Evolutionary conservation across 2,113 vertebrate species (phyloP).

Genomic region (Rhinolophus ferrumequinum): DNA sequence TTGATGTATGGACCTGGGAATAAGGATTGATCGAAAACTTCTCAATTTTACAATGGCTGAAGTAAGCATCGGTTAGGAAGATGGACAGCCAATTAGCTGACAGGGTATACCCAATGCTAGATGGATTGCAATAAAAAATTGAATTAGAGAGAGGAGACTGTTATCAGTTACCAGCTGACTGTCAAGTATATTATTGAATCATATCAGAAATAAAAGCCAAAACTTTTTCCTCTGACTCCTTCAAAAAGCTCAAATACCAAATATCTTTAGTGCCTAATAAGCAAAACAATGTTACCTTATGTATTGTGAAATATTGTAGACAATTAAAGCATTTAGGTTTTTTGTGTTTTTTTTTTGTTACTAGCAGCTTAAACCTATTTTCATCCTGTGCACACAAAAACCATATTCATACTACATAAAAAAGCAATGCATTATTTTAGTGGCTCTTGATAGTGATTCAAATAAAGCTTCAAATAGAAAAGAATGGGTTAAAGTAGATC

Average conservation of each 20-base stretch:
- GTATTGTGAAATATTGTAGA: constrained; percentile 11
- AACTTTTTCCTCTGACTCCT: constrained; percentile 16
- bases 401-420: constrained; percentile 20
- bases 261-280: background rate
- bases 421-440: constrained; percentile 43
- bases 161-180: constrained; percentile 12
- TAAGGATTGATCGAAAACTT: constrained; percentile 42
- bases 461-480: constrained; percentile 46
- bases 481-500: background rate
- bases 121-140: background rate
- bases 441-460: constrained; percentile 30
- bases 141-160: constrained; percentile 46
- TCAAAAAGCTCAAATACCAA: background rate
- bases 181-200: constrained; percentile 38
- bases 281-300: background rate
- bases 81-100: background rate
- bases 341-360: background rate
- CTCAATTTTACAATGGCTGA: constrained; percentile 54
- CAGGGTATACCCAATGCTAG: constrained; percentile 10
- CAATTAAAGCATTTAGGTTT: background rate
- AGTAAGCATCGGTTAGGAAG: constrained; percentile 20
- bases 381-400: constrained; percentile 35
- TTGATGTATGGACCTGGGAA: constrained; percentile 41
- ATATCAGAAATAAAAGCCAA: constrained; percentile 27
- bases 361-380: background rate